Percentiles rank a stretch among this genome's conserved stretches.
Evolutionary conservation across 1,140 invertebrate species (phyloP).

Genomic region (Campodea augens): DNA sequence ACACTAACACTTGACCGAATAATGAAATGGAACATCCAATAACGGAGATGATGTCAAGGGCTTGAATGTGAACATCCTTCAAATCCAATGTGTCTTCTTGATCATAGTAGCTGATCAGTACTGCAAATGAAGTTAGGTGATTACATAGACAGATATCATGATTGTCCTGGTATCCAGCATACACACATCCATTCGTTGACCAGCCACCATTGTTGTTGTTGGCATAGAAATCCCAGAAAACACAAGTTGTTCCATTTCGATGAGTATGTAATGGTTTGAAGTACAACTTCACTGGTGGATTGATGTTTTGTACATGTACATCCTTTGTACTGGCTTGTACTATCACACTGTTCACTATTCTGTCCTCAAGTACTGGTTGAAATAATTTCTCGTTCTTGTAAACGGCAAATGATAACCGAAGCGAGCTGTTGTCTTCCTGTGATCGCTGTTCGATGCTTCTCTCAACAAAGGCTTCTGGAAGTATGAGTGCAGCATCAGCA

Average conservation of each 20-base stretch:
- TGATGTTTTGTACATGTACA: background rate
- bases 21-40: constrained; percentile 16
- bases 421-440: background rate
- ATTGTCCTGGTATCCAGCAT: constrained; percentile 8
- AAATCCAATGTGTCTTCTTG: constrained; percentile 2
- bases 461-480: background rate
- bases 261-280: background rate
- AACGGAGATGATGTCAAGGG: constrained; percentile 14
- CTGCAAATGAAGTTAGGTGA: constrained; percentile 14
- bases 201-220: constrained; percentile 13
- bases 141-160: constrained; percentile 14
- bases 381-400: background rate
- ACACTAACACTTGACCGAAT: constrained; percentile 14
- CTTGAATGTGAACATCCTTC: constrained; percentile 6
- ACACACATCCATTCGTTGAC: constrained; percentile 13
- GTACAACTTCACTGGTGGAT: background rate
- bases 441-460: too few relatives aligned
- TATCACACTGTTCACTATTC: background rate
- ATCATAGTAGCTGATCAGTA: constrained; percentile 14
- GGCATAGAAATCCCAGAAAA: constrained; percentile 14
- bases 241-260: constrained; percentile 10
- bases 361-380: background rate
- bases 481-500: background rate
- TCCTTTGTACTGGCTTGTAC: background rate
- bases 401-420: background rate